A percentile compares a stretch with the other conserved stretches of the same genome.
These are phyloP conservation scores for Zeus faber DNA, from an alignment of 2,113 vertebrate species.

Conservation along the genomic window DNA sequence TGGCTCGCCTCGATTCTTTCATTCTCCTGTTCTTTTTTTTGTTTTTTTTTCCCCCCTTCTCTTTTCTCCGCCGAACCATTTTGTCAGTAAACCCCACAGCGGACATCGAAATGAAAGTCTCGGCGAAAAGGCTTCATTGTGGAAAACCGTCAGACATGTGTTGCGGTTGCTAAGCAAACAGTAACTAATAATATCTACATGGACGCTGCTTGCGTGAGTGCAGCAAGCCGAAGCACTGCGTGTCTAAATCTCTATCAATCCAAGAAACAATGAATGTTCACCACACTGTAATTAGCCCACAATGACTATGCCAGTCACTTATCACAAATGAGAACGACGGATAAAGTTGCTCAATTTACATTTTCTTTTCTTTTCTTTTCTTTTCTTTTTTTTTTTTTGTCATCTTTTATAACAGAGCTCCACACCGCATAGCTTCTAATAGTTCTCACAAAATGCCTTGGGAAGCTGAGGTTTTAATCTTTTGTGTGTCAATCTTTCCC, in stretches of 20 bases:
- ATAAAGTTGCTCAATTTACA: conserved; percentile 70
- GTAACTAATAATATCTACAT: conserved; percentile 77
- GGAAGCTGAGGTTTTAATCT: conserved; percentile 62
- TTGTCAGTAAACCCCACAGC: conserved; percentile 32
- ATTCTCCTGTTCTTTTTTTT: conserved; percentile 1
- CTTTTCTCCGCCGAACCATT: too few species aligned
- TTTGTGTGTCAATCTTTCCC: conserved; percentile 72
- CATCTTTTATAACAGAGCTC: conserved; percentile 61
- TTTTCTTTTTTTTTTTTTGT: conserved; percentile 67
- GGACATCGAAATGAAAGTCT: conserved; percentile 55
- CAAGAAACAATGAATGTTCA: conserved; percentile 75
- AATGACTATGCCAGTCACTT: conserved; percentile 73
- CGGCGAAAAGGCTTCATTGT: conserved; percentile 55
- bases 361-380: conserved; percentile 63
- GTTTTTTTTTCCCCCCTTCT: conserved; percentile 7
- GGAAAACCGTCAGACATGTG: conserved; percentile 69
- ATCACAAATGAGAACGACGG: conserved; percentile 71
- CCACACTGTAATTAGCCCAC: conserved; percentile 76
- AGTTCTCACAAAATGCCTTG: conserved; percentile 65
- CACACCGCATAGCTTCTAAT: conserved; percentile 66
- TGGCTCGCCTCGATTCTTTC: neutral
- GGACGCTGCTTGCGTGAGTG: conserved; percentile 71
- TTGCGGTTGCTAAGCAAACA: conserved; percentile 78
- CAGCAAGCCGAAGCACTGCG: conserved; percentile 69
- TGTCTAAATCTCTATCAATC: conserved; percentile 74